Evolutionary conservation across 2,888 invertebrate species (phyloP).

Genomic region (Cartodere bifasciata): DNA sequence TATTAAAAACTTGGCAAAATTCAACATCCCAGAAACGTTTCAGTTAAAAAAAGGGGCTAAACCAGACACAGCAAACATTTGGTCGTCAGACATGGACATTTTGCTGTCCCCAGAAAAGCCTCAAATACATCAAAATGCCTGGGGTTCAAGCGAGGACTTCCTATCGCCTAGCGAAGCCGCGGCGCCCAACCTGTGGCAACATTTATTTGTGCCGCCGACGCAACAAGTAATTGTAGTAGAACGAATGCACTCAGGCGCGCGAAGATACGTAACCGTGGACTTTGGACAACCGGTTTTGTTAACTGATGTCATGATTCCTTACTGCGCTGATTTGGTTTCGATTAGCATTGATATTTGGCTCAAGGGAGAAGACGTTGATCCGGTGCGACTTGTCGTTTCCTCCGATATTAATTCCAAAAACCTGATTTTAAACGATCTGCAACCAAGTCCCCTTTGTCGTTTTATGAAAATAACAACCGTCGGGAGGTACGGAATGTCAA

Average conservation of each 20-base stretch:
- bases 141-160: slow-evolving; percentile 25
- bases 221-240: slow-evolving; percentile 81
- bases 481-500: slow-evolving; percentile 83
- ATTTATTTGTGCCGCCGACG: slow-evolving; percentile 61
- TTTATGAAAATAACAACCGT: slow-evolving; percentile 88
- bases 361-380: slow-evolving; percentile 73
- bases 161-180: slow-evolving; percentile 19
- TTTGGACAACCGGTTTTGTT: slow-evolving; percentile 77
- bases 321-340: slow-evolving; percentile 70
- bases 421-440: slow-evolving; percentile 75
- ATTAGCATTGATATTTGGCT: slow-evolving; percentile 85
- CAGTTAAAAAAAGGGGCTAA: too few relatives aligned
- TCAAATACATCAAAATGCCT: too few relatives aligned
- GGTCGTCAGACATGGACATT: too few relatives aligned
- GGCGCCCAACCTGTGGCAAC: slow-evolving; percentile 20
- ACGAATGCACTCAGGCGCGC: slow-evolving; percentile 84
- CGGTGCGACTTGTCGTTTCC: slow-evolving; percentile 70
- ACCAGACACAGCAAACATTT: too few relatives aligned
- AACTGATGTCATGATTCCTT: slow-evolving; percentile 74
- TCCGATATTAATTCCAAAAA: slow-evolving; percentile 80
- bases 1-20: too few relatives aligned
- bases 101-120: too few relatives aligned
- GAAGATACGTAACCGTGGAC: slow-evolving; percentile 85
- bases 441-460: slow-evolving; percentile 80
- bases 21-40: too few relatives aligned